These are phyloP conservation scores for Ostrea edulis DNA, from an alignment of 1,140 invertebrate species.

Conservation along the genomic window DNA sequence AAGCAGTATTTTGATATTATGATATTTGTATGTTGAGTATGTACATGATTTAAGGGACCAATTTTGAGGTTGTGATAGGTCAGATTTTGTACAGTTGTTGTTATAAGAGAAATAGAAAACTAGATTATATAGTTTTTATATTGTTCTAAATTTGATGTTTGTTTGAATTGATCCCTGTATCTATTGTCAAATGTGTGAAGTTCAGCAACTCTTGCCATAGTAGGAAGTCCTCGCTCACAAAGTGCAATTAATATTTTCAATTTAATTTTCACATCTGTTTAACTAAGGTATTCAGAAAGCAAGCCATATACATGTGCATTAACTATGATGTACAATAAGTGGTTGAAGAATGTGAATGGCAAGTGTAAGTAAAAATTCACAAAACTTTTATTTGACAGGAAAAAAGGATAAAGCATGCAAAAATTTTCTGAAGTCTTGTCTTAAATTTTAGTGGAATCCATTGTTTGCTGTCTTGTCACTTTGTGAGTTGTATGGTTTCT, in stretches of 20 bases:
- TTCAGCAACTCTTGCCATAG: constrained; percentile 17
- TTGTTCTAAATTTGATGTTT: neutral
- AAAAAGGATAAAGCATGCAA: neutral
- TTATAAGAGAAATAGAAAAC: neutral
- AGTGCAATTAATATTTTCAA: constrained; percentile 3
- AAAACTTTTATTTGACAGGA: no score
- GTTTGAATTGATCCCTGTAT: neutral
- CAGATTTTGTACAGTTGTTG: neutral
- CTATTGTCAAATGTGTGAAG: neutral
- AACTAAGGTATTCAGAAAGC: neutral
- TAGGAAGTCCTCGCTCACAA: constrained; percentile 9
- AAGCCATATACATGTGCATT: neutral
- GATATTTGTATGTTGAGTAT: neutral
- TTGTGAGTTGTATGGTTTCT: neutral
- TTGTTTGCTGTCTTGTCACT: neutral
- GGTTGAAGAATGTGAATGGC: neutral
- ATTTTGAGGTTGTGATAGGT: neutral
- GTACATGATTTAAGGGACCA: neutral
- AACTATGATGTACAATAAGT: no score
- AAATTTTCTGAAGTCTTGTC: neutral
- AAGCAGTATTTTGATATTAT: constrained; percentile 24
- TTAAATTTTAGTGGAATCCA: neutral
- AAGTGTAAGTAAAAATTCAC: no score
- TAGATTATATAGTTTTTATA: constrained; percentile 9
- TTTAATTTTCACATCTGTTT: neutral